Conservation (phyloP, 2,797 vertebrate genomes). For the Yasuhikotakia modesta region DNA sequence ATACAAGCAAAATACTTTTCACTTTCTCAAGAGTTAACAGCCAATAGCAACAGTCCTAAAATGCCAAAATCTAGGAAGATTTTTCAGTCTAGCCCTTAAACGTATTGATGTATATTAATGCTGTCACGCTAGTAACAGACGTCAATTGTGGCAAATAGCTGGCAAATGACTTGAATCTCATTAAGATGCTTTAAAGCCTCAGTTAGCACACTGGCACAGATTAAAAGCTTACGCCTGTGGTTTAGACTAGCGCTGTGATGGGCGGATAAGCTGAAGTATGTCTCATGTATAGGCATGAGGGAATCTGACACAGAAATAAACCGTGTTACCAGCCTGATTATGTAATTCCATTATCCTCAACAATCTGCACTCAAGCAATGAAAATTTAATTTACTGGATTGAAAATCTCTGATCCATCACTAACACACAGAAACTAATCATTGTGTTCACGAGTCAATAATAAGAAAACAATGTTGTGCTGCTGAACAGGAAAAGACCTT, state of each 20-base stretch:
- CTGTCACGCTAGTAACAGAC: conserved; percentile 50
- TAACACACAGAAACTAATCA: conserved; percentile 54
- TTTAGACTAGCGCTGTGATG: conserved; percentile 68
- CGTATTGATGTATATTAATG: neutral
- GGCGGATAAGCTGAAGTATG: conserved; percentile 72
- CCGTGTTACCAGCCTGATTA: conserved; percentile 65
- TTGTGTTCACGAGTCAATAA: conserved; percentile 35
- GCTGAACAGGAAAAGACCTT: conserved; percentile 36
- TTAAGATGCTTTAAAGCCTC: conserved; percentile 74
- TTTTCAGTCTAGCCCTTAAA: neutral
- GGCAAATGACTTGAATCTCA: conserved; percentile 67
- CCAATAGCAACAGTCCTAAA: too few species aligned
- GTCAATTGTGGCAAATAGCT: conserved; percentile 71
- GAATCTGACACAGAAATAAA: conserved; percentile 60
- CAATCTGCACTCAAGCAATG: conserved; percentile 73
- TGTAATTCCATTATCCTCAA: conserved; percentile 75
- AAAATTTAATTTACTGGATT: conserved; percentile 69
- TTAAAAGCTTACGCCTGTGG: conserved; percentile 61
- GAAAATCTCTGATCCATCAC: conserved; percentile 69
- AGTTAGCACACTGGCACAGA: conserved; percentile 73
- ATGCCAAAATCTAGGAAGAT: too few species aligned
- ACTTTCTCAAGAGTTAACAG: too few species aligned
- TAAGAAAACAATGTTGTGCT: conserved; percentile 38
- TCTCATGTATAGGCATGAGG: conserved; percentile 51
- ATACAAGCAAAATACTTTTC: too few species aligned